Conservation (phyloP, 2,888 invertebrate genomes). For the Tryphoninae sp. region DNA sequence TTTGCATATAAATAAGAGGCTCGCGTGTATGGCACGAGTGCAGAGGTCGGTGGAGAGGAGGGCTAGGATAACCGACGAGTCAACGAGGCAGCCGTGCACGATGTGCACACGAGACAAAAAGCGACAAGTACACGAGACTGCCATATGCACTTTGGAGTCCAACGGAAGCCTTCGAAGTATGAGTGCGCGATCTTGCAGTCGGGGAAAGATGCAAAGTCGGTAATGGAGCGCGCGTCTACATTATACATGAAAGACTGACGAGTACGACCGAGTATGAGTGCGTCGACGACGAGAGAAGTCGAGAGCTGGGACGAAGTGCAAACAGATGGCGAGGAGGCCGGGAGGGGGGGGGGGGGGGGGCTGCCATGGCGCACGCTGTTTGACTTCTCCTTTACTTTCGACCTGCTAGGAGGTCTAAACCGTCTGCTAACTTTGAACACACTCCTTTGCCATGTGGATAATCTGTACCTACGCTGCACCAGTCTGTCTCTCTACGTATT, state of each 20-base stretch:
- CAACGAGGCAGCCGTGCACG: slow-evolving; percentile 29
- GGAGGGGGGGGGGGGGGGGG: slow-evolving; percentile 11
- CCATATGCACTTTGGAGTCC: slow-evolving; percentile 26
- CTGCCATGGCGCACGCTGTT: slow-evolving; percentile 46
- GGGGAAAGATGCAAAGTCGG: slow-evolving; percentile 43
- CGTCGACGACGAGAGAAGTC: not conserved
- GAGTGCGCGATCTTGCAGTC: slow-evolving; percentile 36
- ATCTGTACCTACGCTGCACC: slow-evolving; percentile 10
- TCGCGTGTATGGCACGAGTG: slow-evolving; percentile 54
- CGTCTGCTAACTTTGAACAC: slow-evolving; percentile 42
- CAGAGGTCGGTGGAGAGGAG: not conserved
- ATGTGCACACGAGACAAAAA: slow-evolving; percentile 53
- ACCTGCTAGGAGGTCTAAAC: slow-evolving; percentile 38
- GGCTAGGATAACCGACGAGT: too few relatives aligned
- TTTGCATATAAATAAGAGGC: slow-evolving; percentile 75
- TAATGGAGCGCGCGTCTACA: slow-evolving; percentile 52
- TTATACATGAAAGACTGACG: slow-evolving; percentile 42
- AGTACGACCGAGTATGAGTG: not conserved
- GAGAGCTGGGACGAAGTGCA: slow-evolving; percentile 40
- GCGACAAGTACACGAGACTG: slow-evolving; percentile 39
- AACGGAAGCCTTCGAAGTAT: slow-evolving; percentile 17
- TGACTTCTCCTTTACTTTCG: slow-evolving; percentile 57
- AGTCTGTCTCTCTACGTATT: slow-evolving; percentile 28
- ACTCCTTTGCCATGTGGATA: slow-evolving; percentile 38
- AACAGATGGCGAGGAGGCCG: slow-evolving; percentile 19